These are phyloP conservation scores for Brienomyrus longianalis DNA, from an alignment of 2,113 vertebrate genomes.

Conservation along the genomic window DNA sequence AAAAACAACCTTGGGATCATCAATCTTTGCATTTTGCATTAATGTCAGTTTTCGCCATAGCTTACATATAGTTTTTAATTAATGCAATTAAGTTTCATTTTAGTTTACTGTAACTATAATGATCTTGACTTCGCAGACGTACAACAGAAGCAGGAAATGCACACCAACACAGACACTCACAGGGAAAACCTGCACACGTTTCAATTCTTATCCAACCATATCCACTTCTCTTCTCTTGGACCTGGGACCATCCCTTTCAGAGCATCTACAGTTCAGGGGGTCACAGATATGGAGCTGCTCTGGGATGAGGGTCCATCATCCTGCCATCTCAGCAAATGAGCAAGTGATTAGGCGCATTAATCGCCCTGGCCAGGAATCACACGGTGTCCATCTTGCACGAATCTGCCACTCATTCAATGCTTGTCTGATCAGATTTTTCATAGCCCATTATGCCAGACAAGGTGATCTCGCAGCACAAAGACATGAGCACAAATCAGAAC, in stretches of 20 bases:
- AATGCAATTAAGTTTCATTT: background rate
- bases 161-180: background rate
- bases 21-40: background rate
- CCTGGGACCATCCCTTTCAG: background rate
- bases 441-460: slow-evolving; percentile 33
- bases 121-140: background rate
- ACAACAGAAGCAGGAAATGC: background rate
- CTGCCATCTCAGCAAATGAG: slow-evolving; percentile 25
- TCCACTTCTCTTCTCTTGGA: background rate
- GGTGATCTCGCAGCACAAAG: slow-evolving; percentile 33
- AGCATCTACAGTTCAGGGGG: background rate
- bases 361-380: slow-evolving; percentile 25
- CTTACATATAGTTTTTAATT: background rate
- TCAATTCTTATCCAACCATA: background rate
- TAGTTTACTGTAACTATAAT: background rate
- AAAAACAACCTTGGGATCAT: background rate
- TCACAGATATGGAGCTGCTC: background rate
- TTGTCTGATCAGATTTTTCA: slow-evolving; percentile 37
- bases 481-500: slow-evolving; percentile 22
- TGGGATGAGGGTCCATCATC: slow-evolving; percentile 29
- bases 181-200: background rate
- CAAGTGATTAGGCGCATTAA: slow-evolving; percentile 33
- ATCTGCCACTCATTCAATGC: slow-evolving; percentile 30
- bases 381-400: slow-evolving; percentile 31
- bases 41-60: background rate